Conservation (phyloP, 2,797 vertebrate genomes). For the Arnoldichthys spilopterus region DNA sequence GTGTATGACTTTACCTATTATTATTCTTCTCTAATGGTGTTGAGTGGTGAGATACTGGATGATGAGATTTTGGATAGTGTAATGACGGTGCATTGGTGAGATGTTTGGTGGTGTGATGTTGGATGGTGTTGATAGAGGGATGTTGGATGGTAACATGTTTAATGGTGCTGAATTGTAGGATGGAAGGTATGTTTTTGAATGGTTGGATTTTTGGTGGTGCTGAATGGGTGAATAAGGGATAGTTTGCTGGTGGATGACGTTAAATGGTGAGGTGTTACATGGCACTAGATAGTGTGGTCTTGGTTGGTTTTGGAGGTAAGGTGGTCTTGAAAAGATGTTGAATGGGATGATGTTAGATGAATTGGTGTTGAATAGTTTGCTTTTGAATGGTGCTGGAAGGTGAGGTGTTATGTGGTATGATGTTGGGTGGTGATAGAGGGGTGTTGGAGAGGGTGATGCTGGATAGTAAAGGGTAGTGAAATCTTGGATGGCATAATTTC, state of each 20-base stretch:
- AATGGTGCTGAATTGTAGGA: background rate
- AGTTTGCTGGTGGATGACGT: background rate
- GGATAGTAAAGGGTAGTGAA: too few species aligned
- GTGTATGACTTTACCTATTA: too few species aligned
- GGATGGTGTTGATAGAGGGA: background rate
- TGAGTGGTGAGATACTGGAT: background rate
- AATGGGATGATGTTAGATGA: conserved; percentile 42
- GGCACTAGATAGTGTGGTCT: background rate
- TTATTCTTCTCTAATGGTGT: background rate
- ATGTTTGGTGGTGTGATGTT: background rate
- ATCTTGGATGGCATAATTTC: too few species aligned
- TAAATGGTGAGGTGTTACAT: background rate
- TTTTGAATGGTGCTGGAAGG: too few species aligned
- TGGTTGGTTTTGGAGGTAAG: background rate
- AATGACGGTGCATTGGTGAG: background rate
- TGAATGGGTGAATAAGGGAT: background rate
- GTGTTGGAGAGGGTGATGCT: background rate
- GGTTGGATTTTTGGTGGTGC: too few species aligned
- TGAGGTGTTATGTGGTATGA: too few species aligned
- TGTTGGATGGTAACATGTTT: background rate
- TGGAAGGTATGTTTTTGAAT: too few species aligned
- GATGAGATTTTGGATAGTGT: background rate
- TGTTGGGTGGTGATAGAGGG: background rate
- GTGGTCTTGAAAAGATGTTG: too few species aligned
- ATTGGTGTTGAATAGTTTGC: too few species aligned